A percentile compares a stretch with the other conserved stretches of the same genome.
Conservation (phyloP, 2,797 vertebrate genomes). For the Lindbergichthys nudifrons region DNA sequence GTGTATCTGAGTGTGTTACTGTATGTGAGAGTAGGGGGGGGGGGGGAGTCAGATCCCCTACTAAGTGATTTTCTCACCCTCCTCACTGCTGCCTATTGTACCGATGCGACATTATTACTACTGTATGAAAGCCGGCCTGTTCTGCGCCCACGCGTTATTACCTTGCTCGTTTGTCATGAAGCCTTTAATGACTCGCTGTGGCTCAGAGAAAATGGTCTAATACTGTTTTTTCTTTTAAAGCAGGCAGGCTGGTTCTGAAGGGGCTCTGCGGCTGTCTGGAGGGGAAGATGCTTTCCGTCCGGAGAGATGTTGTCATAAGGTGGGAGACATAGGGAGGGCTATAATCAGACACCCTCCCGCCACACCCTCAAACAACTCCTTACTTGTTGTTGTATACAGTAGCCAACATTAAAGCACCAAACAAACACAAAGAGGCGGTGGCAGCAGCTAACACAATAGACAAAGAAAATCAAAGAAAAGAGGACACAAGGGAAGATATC, state of each 20-base stretch:
- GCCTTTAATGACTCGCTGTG: constrained; percentile 43
- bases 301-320: constrained; percentile 42
- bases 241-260: constrained; percentile 21
- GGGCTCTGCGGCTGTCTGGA: constrained; percentile 27
- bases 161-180: constrained; percentile 61
- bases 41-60: constrained; percentile 14
- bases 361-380: constrained; percentile 64
- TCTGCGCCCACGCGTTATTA: constrained; percentile 59
- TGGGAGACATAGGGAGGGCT: constrained; percentile 50
- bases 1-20: constrained; percentile 38
- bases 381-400: constrained; percentile 55
- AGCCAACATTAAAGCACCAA: constrained; percentile 41
- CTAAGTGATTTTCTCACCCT: constrained; percentile 65
- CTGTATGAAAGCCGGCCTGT: constrained; percentile 29
- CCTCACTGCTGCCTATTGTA: constrained; percentile 43
- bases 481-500: constrained; percentile 11
- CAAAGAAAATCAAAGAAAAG: constrained; percentile 47
- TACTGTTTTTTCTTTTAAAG: constrained; percentile 27
- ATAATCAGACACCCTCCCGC: constrained; percentile 47
- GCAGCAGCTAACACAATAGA: constrained; percentile 36
- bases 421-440: constrained; percentile 15
- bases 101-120: constrained; percentile 60
- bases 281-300: constrained; percentile 10
- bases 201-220: constrained; percentile 36
- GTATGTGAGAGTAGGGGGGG: constrained; percentile 11